Evolutionary conservation across 2,888 invertebrate species (phyloP).

Genomic region (Rotaria sp.): DNA sequence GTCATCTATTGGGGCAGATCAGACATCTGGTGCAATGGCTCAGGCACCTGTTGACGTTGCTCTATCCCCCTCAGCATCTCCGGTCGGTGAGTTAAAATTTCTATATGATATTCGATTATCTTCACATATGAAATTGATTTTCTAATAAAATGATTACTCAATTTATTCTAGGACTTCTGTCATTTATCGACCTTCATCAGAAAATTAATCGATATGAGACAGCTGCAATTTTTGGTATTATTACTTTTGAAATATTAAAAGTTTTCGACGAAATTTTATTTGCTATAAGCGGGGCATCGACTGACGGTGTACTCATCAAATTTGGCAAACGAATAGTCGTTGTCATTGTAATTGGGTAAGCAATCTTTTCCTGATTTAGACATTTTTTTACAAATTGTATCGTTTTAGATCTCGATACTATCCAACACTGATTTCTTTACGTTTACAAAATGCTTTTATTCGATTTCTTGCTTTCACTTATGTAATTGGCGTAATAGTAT

Average conservation of each 20-base stretch:
- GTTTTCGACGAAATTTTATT: neutral
- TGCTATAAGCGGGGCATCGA: neutral
- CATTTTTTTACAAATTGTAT: neutral
- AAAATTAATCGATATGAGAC: neutral
- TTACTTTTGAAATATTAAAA: neutral
- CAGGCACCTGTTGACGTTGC: too few relatives aligned
- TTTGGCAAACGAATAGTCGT: neutral
- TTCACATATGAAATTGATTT: too few relatives aligned
- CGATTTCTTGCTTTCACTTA: neutral
- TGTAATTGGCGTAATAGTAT: neutral
- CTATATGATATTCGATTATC: too few relatives aligned
- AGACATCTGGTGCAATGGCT: too few relatives aligned
- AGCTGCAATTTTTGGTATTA: neutral
- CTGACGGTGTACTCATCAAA: neutral
- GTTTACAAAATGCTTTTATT: neutral
- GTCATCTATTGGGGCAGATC: too few relatives aligned
- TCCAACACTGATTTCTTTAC: neutral
- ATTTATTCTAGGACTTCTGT: too few relatives aligned
- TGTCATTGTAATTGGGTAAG: neutral
- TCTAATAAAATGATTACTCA: too few relatives aligned
- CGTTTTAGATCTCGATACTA: neutral
- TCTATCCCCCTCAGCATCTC: too few relatives aligned
- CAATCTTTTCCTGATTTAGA: neutral
- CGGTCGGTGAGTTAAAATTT: too few relatives aligned
- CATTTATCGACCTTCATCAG: too few relatives aligned